Percentiles rank a stretch among this genome's conserved stretches.
Evolutionary conservation across 2,888 invertebrate species (phyloP).

Genomic region (Caenorhabditis sp.): DNA sequence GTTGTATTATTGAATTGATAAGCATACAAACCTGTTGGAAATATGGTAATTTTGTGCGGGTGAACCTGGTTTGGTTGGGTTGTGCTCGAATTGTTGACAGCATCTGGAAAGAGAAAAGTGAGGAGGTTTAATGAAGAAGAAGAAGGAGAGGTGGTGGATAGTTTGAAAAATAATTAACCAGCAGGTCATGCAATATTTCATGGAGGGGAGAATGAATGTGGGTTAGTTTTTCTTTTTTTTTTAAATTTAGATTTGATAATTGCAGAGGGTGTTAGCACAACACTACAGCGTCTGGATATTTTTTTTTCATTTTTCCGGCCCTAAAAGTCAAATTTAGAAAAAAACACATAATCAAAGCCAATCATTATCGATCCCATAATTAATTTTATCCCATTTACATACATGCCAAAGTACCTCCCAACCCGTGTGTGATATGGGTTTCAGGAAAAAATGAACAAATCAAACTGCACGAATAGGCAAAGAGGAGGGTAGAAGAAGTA

Average conservation of each 20-base stretch:
- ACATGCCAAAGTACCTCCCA: too few species aligned
- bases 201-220: neutral
- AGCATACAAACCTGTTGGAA: conserved; percentile 1
- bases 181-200: neutral
- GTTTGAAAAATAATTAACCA: conserved; percentile 4
- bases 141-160: neutral
- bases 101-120: neutral
- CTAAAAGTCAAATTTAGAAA: too few species aligned
- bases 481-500: too few species aligned
- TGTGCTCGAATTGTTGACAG: conserved; percentile 13
- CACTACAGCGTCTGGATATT: too few species aligned
- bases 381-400: too few species aligned
- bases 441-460: neutral
- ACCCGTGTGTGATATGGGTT: neutral
- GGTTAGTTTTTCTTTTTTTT: neutral
- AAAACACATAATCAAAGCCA: too few species aligned
- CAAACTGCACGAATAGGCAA: too few species aligned
- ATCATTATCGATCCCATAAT: too few species aligned
- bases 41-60: conserved; percentile 25
- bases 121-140: too few species aligned
- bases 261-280: too few species aligned
- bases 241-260: too few species aligned
- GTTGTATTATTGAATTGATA: neutral
- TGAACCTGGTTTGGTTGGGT: conserved; percentile 39
- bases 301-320: too few species aligned